Evolutionary conservation across 2,113 vertebrate species (phyloP), one percentile per base, ranked within the genome.

Genomic region (Syngnathus typhle): DNA sequence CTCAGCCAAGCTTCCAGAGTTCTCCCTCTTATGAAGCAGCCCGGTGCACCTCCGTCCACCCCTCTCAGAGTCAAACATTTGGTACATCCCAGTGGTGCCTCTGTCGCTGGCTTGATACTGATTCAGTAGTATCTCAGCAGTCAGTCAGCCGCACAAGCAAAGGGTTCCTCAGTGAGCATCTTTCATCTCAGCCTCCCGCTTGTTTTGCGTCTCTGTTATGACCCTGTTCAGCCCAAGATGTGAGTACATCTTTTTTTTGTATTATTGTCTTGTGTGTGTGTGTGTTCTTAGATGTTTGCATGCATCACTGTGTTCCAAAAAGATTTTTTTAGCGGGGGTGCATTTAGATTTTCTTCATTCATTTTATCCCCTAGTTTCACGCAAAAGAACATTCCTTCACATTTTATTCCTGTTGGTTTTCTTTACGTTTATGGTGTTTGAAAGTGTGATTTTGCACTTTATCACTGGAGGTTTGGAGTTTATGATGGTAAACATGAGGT

Each of bases 181-280:
- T 70, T 54, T 46, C 58, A 70, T 60, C 64, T 58, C 66, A 71
- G 75, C 69, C 73, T 77, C 36, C 74, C 68, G 75, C 61, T 74
- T 71, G 65, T 72, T 76, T 68, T 69, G 78, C 69, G 65, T 86
- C 75, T 64, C 76, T 90, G 88, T 83, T 89, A 92, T 91, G 91
- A 91, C 91, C 82, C 88, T 92, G 62, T 92, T 91, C 78, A 90
- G 91, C 79, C 86, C 87, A 64, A 86, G 88, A 89, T 88, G 91
- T 92, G 85, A 92, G 91, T 91, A 90, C 86, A 37, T 51, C 36
- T 59, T 64, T 61, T 7, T 36, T 68, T 49, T 1, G 37, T 51
- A 23, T 65, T 51, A 60, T 60, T 69, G 52, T 23, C 16, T 65
- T 67, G 32, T 58, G 62, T 64, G 68, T 70, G 18, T 36, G 6